A percentile compares a stretch with the other conserved stretches of the same genome.
Evolutionary conservation across 1,140 invertebrate species (phyloP).

Genomic region (Caenorhabditis inopinata): DNA sequence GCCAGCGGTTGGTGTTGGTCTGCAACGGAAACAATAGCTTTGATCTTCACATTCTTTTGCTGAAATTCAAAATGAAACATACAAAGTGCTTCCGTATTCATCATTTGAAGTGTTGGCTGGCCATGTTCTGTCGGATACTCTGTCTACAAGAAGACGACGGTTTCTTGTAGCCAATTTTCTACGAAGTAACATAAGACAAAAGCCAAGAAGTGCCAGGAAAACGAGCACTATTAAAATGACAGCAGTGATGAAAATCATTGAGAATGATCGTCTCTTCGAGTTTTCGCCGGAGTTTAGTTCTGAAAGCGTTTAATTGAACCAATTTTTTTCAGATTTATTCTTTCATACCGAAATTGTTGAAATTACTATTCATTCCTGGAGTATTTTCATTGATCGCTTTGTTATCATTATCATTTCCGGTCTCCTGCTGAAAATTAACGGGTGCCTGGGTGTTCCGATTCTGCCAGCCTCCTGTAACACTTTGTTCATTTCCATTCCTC

Average conservation of each 20-base stretch:
- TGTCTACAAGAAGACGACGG: background rate
- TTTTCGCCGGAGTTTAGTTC: background rate
- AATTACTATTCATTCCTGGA: background rate
- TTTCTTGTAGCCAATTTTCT: background rate
- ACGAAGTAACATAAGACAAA: background rate
- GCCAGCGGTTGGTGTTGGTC: background rate
- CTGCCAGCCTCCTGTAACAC: background rate
- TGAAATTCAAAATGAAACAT: background rate
- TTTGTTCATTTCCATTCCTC: background rate
- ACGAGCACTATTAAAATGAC: background rate
- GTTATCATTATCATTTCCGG: background rate
- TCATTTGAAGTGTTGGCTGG: background rate
- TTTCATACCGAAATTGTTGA: background rate
- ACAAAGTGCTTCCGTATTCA: background rate
- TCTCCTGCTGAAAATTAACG: background rate
- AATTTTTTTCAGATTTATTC: background rate
- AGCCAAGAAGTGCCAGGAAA: background rate
- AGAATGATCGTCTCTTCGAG: background rate
- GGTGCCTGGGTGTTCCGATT: background rate
- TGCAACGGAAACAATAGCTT: background rate
- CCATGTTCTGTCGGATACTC: slow-evolving; percentile 15
- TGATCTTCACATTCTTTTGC: no score
- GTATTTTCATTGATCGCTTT: background rate
- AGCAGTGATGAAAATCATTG: background rate
- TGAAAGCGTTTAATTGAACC: background rate